Conservation (phyloP, 2,113 vertebrate species). For the Python bivittatus region DNA sequence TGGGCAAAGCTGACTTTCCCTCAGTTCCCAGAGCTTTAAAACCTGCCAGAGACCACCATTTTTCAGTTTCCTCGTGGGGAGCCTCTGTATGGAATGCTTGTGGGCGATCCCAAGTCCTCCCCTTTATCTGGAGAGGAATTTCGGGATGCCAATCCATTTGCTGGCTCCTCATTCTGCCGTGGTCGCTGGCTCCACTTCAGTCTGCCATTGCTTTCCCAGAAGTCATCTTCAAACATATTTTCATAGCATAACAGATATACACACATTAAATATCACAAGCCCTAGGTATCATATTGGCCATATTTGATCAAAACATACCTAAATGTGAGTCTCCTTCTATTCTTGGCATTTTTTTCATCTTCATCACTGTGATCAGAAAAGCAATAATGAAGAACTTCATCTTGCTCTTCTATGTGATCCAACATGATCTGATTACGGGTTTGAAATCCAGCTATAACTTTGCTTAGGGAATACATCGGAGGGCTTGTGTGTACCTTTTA, state of each 20-base stretch:
- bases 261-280: conserved; percentile 11
- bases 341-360: conserved; percentile 60
- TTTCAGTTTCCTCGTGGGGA: no score
- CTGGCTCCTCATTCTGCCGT: no score
- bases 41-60: no score
- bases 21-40: no score
- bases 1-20: no score
- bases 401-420: conserved; percentile 83
- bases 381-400: conserved; percentile 79
- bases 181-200: no score
- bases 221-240: no score
- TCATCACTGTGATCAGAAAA: conserved; percentile 74
- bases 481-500: conserved; percentile 80
- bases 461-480: conserved; percentile 75
- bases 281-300: neutral
- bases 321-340: conserved; percentile 58
- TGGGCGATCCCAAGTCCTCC: no score
- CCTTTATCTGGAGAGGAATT: no score
- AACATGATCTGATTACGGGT: conserved; percentile 81
- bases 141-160: no score
- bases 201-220: no score
- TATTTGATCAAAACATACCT: conserved; percentile 65
- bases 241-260: neutral
- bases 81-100: no score
- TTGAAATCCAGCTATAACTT: conserved; percentile 83